Conservation (phyloP, 2,113 vertebrate species). For the Triplophysa rosa region DNA sequence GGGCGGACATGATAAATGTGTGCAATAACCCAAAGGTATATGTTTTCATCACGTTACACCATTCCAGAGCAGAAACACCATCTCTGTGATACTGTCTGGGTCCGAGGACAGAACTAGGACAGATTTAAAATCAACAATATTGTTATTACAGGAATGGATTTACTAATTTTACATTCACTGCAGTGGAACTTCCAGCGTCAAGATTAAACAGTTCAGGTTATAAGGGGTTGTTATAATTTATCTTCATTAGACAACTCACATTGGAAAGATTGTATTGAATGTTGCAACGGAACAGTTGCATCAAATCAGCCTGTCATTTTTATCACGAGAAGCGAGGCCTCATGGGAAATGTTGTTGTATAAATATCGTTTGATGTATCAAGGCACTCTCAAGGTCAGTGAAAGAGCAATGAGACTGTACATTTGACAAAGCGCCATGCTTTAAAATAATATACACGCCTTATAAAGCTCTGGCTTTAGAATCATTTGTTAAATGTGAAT, state of each 20-base stretch:
- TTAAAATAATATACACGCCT: not conserved
- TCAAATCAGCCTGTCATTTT: not conserved
- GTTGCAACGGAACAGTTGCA: not conserved
- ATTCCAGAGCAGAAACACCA: not conserved
- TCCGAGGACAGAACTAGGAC: constrained; percentile 2
- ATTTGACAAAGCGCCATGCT: not conserved
- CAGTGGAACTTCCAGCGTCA: not conserved
- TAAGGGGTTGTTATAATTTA: not conserved
- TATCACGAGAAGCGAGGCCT: constrained; percentile 10
- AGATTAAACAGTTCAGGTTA: not conserved
- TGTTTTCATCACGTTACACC: constrained; percentile 9
- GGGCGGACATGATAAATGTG: constrained; percentile 42
- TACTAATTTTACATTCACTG: not conserved
- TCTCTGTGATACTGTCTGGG: constrained; percentile 5
- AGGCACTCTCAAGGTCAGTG: constrained; percentile 45
- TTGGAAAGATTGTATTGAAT: not conserved
- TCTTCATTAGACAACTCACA: constrained; percentile 1
- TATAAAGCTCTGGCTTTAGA: not conserved
- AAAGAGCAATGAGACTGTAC: not conserved
- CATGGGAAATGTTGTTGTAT: constrained; percentile 22
- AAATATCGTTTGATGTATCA: constrained; percentile 29
- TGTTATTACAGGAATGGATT: constrained; percentile 1
- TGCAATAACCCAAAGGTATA: constrained; percentile 20
- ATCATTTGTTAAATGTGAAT: not conserved
- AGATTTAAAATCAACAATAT: constrained; percentile 13